Percentiles rank a stretch among this genome's conserved stretches.
Conservation (phyloP, 2,113 vertebrate genomes). For the Muntiacus muntjak region DNA sequence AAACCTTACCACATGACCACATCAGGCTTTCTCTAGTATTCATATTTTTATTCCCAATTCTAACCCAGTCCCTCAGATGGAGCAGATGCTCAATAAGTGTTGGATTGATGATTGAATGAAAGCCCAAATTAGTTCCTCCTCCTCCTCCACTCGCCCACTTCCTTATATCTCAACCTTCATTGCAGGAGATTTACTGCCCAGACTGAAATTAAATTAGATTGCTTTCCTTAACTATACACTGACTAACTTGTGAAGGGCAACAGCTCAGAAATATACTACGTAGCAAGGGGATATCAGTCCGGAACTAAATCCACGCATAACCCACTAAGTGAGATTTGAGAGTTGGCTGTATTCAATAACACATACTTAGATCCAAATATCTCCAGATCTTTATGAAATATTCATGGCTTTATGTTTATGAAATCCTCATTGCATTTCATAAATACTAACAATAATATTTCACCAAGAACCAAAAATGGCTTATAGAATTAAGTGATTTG, state of each 20-base stretch:
- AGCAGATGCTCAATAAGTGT: neutral
- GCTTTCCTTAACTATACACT: conserved; percentile 41
- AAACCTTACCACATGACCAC: neutral
- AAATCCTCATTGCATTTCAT: conserved; percentile 56
- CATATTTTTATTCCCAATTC: neutral
- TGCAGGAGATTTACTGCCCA: conserved; percentile 31
- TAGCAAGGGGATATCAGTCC: neutral
- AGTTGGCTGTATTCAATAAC: conserved; percentile 32
- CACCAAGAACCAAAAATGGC: conserved; percentile 13
- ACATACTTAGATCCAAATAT: conserved; percentile 19
- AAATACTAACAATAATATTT: conserved; percentile 67
- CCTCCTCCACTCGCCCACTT: neutral
- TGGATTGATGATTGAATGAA: neutral
- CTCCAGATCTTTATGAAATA: conserved; percentile 63
- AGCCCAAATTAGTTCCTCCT: neutral
- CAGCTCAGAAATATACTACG: conserved; percentile 18
- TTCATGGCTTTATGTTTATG: conserved; percentile 55
- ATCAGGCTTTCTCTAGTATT: neutral
- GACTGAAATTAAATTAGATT: conserved; percentile 54
- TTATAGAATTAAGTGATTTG: conserved; percentile 63
- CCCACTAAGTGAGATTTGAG: neutral
- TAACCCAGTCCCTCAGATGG: neutral
- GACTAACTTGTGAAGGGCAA: conserved; percentile 5
- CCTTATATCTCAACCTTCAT: neutral
- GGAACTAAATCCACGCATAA: neutral